Evolutionary conservation across 2,113 vertebrate genomes (phyloP).

Genomic region (Lasiurus borealis): DNA sequence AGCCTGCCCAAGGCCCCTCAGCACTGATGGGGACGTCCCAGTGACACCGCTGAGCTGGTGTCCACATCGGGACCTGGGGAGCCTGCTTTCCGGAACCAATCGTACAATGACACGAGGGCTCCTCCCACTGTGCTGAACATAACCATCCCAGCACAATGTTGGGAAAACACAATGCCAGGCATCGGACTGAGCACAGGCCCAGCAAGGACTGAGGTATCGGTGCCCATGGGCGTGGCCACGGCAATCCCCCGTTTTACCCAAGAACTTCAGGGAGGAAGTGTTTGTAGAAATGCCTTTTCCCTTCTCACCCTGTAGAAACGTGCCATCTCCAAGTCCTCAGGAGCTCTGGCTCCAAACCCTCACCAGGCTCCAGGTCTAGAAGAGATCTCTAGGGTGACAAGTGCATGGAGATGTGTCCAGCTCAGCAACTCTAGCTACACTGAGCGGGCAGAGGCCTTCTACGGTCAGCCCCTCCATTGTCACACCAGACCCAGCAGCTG

Average conservation of each 20-base stretch:
- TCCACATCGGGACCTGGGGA: not conserved
- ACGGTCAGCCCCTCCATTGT: not conserved
- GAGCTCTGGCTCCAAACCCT: not conserved
- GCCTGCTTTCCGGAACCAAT: slow-evolving; percentile 44
- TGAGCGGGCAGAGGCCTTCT: not conserved
- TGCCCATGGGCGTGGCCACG: not conserved
- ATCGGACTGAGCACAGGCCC: not conserved
- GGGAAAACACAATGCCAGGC: not conserved
- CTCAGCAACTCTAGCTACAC: not conserved
- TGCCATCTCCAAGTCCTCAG: not conserved
- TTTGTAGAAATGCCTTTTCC: not conserved
- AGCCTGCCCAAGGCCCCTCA: not conserved
- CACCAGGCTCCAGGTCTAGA: not conserved
- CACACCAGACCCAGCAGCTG: not conserved
- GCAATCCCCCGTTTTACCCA: not conserved
- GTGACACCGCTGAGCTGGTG: not conserved
- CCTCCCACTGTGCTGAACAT: not conserved
- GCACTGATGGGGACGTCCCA: not conserved
- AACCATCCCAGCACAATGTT: not conserved
- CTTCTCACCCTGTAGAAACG: not conserved
- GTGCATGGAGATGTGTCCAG: not conserved
- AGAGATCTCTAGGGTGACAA: not conserved
- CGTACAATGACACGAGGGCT: not conserved
- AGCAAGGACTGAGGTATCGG: not conserved
- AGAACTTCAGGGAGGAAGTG: not conserved